Percentiles rank a stretch among this genome's conserved stretches.
Evolutionary conservation across 2,113 vertebrate species (phyloP).

Genomic region (Saccopteryx bilineata): DNA sequence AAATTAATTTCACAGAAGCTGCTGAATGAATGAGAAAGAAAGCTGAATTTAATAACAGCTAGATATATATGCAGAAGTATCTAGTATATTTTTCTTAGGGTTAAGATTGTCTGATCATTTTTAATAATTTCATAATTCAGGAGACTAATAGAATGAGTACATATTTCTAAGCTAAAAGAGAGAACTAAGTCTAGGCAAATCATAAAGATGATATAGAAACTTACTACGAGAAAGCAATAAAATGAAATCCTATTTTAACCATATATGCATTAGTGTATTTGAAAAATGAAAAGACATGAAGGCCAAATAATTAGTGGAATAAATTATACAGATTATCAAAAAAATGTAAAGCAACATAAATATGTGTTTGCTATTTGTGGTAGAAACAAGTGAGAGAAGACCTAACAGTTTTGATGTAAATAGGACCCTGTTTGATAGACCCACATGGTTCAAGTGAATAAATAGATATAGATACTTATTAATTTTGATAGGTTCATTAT

Average conservation of each 20-base stretch:
- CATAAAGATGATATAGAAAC: neutral
- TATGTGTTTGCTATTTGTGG: neutral
- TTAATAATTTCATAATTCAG: neutral
- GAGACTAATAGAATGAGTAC: neutral
- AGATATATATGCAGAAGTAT: neutral
- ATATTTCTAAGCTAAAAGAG: neutral
- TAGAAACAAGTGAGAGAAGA: neutral
- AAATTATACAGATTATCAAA: neutral
- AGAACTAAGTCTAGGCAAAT: neutral
- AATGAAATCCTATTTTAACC: neutral
- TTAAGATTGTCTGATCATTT: neutral
- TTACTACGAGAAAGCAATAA: neutral
- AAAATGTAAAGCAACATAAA: neutral
- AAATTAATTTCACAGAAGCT: neutral
- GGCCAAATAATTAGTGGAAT: neutral
- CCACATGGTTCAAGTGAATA: neutral
- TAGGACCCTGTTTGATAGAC: neutral
- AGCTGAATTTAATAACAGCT: neutral
- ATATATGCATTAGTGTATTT: neutral
- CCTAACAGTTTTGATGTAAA: neutral
- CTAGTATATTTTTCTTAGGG: neutral
- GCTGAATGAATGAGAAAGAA: slow-evolving; percentile 8
- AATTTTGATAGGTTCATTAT: neutral
- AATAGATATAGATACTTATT: neutral
- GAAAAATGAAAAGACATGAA: slow-evolving; percentile 31